Evolutionary conservation across 2,797 vertebrate species (phyloP).

Genomic region (Margarornis squamiger): DNA sequence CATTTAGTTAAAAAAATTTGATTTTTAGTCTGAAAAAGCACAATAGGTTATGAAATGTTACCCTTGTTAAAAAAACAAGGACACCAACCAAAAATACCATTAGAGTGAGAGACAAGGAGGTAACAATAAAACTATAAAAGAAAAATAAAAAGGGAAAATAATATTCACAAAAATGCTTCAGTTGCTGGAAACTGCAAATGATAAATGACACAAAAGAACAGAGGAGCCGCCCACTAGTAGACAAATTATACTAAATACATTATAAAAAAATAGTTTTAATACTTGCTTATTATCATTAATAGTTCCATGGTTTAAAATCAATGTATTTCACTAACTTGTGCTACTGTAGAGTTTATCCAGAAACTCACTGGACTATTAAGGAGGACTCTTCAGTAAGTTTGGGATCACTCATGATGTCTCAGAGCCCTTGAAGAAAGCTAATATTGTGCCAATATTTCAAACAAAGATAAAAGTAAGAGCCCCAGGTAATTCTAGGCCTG

Average conservation of each 20-base stretch:
- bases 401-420: neutral
- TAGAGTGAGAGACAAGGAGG: neutral
- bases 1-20: neutral
- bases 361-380: neutral
- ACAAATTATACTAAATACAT: neutral
- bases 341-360: neutral
- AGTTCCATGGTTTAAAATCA: neutral
- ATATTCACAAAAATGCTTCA: neutral
- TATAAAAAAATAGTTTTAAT: neutral
- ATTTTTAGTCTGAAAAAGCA: neutral
- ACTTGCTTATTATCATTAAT: neutral
- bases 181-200: neutral
- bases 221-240: neutral
- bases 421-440: conserved; percentile 14
- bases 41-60: neutral
- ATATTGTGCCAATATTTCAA: conserved; percentile 42
- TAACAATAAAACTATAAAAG: neutral
- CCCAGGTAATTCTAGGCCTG: conserved; percentile 40
- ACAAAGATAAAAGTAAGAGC: conserved; percentile 53
- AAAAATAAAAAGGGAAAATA: neutral
- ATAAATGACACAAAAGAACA: neutral
- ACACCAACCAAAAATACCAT: neutral
- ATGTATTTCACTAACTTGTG: neutral
- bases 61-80: neutral
- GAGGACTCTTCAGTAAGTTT: neutral